Evolutionary conservation across 1,140 invertebrate genomes (phyloP).

Genomic region (Drosophila oshimai): DNA sequence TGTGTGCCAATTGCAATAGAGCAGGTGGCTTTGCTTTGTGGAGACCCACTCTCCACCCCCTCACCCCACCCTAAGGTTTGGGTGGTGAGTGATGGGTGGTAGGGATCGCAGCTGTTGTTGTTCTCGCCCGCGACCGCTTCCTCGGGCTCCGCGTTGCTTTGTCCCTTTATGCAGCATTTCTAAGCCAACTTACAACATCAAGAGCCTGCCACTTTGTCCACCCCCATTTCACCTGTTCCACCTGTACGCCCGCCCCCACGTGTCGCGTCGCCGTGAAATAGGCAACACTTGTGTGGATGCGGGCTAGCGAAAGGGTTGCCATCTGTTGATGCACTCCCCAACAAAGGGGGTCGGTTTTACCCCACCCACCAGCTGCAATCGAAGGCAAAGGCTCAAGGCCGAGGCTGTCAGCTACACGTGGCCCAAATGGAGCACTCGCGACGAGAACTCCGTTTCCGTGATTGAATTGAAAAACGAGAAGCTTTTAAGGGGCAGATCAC

Average conservation of each 20-base stretch:
- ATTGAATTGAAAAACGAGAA: background rate
- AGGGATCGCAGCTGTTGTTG: conserved; percentile 12
- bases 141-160: conserved; percentile 14
- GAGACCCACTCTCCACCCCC: background rate
- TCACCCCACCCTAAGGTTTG: background rate
- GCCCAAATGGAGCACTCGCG: background rate
- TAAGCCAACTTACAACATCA: conserved; percentile 54
- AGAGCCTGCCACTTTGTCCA: conserved; percentile 6
- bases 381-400: conserved; percentile 8
- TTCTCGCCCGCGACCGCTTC: conserved; percentile 5
- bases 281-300: conserved; percentile 31
- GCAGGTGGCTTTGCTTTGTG: conserved; percentile 40
- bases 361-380: background rate
- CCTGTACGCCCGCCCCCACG: background rate
- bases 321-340: conserved; percentile 24
- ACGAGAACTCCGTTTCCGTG: background rate
- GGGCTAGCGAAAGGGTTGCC: conserved; percentile 16
- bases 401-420: conserved; percentile 6
- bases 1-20: conserved; percentile 33
- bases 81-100: background rate
- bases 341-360: background rate
- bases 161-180: conserved; percentile 48
- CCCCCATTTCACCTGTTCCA: background rate
- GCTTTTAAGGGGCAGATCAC: background rate
- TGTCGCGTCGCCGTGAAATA: conserved; percentile 38